These are phyloP conservation scores for Hirtodrosophila alboralis DNA, from an alignment of 2,888 invertebrate species.

Conservation along the genomic window DNA sequence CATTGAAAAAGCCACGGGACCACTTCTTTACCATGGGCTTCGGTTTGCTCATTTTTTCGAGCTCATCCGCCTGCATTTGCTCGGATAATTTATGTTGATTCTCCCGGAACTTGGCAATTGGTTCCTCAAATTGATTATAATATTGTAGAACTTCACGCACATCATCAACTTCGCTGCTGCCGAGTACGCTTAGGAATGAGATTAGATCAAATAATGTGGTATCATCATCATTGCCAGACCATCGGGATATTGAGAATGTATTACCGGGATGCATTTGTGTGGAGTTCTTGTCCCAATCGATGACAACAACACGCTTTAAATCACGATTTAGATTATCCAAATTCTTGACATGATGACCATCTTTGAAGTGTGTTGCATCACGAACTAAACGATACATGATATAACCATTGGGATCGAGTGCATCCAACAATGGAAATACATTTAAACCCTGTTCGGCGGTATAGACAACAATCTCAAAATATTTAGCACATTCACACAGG, in stretches of 20 bases:
- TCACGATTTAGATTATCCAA: slow-evolving; percentile 93
- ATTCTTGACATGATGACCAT: slow-evolving; percentile 97
- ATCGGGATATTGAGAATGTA: slow-evolving; percentile 92
- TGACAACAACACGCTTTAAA: slow-evolving; percentile 94
- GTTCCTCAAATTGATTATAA: slow-evolving; percentile 97
- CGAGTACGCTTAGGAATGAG: slow-evolving; percentile 95
- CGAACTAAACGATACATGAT: slow-evolving; percentile 96
- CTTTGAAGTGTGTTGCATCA: slow-evolving; percentile 97
- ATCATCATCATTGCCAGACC: slow-evolving; percentile 97
- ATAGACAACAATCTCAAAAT: slow-evolving; percentile 98
- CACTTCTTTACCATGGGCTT: slow-evolving; percentile 87
- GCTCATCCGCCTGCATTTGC: slow-evolving; percentile 87
- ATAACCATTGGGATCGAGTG: slow-evolving; percentile 94
- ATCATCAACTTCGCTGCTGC: slow-evolving; percentile 94
- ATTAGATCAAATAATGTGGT: slow-evolving; percentile 94
- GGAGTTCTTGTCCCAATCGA: slow-evolving; percentile 96
- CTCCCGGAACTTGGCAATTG: slow-evolving; percentile 94
- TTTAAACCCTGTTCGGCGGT: slow-evolving; percentile 98
- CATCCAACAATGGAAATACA: slow-evolving; percentile 96
- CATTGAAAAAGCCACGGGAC: slow-evolving; percentile 87
- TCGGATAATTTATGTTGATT: slow-evolving; percentile 92
- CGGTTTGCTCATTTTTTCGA: slow-evolving; percentile 84
- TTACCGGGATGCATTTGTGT: slow-evolving; percentile 95
- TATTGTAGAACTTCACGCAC: slow-evolving; percentile 96
- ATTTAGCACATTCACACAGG: slow-evolving; percentile 92